Conservation (phyloP, 1,140 invertebrate genomes). For the Zaprionus vittiger region DNA sequence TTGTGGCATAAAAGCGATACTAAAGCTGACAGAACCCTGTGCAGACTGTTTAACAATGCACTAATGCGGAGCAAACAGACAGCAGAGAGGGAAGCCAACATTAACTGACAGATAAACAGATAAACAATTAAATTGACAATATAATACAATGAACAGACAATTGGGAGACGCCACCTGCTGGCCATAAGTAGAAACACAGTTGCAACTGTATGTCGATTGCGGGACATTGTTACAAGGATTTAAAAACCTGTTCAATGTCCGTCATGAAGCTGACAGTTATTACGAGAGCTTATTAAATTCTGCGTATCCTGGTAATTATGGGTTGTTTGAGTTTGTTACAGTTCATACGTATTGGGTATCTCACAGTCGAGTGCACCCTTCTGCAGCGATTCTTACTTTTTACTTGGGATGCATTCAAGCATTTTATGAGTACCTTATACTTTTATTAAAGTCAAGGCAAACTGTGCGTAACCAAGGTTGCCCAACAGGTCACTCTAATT, state of each 20-base stretch:
- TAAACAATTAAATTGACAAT: conserved; percentile 33
- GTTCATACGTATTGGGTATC: background rate
- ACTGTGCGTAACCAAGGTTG: conserved; percentile 23
- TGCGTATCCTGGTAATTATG: background rate
- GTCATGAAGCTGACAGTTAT: conserved; percentile 6
- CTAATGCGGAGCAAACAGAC: background rate
- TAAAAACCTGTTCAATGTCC: conserved; percentile 3
- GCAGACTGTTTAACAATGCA: background rate
- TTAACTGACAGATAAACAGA: conserved; percentile 33
- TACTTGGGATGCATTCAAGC: conserved; percentile 11
- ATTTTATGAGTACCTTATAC: conserved; percentile 5
- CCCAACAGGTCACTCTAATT: conserved; percentile 23
- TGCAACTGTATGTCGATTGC: conserved; percentile 13
- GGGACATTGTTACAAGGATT: conserved; percentile 4
- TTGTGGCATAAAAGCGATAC: background rate
- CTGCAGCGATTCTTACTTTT: background rate
- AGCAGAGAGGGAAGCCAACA: conserved; percentile 3
- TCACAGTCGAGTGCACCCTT: background rate
- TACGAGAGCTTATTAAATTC: background rate
- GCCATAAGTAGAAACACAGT: background rate
- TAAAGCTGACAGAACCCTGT: background rate
- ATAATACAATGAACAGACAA: conserved; percentile 16
- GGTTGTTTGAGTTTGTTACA: background rate
- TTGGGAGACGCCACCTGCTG: conserved; percentile 23
- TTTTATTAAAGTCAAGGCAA: conserved; percentile 22